Evolutionary conservation across 1,140 invertebrate species (phyloP), one percentile per base, ranked within the genome.

Genomic region (Mesaphorura yosii): DNA sequence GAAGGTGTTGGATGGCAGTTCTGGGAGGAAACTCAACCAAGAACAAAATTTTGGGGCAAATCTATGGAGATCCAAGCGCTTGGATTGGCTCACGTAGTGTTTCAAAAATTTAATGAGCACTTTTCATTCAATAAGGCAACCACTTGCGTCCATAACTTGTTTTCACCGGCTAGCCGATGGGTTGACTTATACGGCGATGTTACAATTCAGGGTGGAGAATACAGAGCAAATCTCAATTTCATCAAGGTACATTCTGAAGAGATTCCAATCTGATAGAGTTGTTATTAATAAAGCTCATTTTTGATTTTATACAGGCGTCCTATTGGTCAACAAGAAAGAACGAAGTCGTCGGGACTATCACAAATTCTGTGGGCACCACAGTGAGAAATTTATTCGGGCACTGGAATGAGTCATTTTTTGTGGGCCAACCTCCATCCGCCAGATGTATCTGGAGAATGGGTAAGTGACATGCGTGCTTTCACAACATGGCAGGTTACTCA

Each of bases 41-140:
- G 86, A 70, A 84, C 86, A 23, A 87, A 86, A 69, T 91, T 91
- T 72, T 90, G 86, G 86, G 86, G 86, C 51, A 89, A 88, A 71
- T 88, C 84, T 27, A 86, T 91, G 76, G 86, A 89, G 71, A 84
- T 89, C 67, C 82, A 87, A 65, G 86, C 87, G 0, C 76, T 83
- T 29, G 85, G 85, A 44, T 67, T 68, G 39, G 66, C 74, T 40
- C 64, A 68, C 45, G 57, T 68, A 22, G 47, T 61, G 31, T 57
- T 64, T 31, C 69, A 70, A 23, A 75, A 73, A 67, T 71, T 65
- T 60, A 63, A 64, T 26, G 79, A 86, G 64, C 75, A 81, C 61
- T 88, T 87, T 64, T 74, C 73, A 31, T 88, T 85, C 83, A 88
- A 88, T 68, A 89, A 90, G 73, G 83, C 88, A 19, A 88, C 86